Conservation (phyloP, 1,140 invertebrate species). For the Scaptomyza hsui region DNA sequence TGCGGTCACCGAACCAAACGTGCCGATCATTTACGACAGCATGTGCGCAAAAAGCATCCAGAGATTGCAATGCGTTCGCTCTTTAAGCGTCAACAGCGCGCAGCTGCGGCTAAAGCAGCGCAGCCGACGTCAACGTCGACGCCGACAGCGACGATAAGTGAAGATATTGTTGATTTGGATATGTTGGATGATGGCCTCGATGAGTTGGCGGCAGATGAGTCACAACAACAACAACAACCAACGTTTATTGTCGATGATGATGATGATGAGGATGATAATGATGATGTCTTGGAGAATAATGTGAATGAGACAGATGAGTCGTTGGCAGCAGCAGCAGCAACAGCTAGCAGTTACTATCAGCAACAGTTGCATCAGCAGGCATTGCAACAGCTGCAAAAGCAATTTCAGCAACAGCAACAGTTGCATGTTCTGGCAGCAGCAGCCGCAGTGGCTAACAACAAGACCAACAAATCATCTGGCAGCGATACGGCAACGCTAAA, state of each 20-base stretch:
- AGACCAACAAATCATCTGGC: constrained; percentile 25
- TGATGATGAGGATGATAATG: constrained; percentile 62
- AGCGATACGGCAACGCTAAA: constrained; percentile 35
- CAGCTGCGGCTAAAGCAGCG: constrained; percentile 34
- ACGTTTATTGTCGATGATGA: constrained; percentile 65
- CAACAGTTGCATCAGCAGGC: constrained; percentile 68
- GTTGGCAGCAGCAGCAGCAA: constrained; percentile 20
- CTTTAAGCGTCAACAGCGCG: constrained; percentile 66
- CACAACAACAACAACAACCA: constrained; percentile 19
- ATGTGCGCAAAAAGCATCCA: constrained; percentile 84
- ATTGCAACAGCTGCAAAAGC: constrained; percentile 62
- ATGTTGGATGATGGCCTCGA: constrained; percentile 49
- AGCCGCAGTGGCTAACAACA: constrained; percentile 49
- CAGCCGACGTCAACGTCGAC: constrained; percentile 25
- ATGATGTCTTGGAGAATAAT: constrained; percentile 40
- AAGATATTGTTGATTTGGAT: constrained; percentile 71
- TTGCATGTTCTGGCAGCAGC: constrained; percentile 63
- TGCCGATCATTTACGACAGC: constrained; percentile 84
- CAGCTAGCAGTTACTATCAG: constrained; percentile 53
- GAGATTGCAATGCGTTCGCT: constrained; percentile 81
- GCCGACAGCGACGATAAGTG: constrained; percentile 16
- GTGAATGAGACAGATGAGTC: background rate
- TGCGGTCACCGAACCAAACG: constrained; percentile 85
- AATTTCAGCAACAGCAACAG: constrained; percentile 60
- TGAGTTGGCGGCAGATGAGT: constrained; percentile 19